phyloP scores from a whole-genome alignment of 37 sponge, comb jelly and placozoan genomes.

The Lycopodina hypogea region DNA sequence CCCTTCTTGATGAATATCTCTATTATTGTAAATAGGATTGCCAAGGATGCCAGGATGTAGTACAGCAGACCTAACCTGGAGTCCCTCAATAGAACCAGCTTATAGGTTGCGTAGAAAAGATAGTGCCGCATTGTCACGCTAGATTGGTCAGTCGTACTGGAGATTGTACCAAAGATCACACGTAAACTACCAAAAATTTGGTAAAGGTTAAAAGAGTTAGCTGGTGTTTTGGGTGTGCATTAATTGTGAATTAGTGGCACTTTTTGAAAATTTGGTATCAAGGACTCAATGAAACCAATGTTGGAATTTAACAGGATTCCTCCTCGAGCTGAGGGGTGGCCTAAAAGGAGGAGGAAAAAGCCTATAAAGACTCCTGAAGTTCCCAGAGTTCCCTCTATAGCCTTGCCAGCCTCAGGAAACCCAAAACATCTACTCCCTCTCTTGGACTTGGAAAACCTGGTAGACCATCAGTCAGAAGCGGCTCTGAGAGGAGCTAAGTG shows the following conservation, averaged over 20 bases:
- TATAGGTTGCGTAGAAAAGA: conserved; percentile 76
- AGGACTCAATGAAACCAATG: conserved; percentile 35
- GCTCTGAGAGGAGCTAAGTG: background rate
- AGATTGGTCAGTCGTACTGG: background rate
- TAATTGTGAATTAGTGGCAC: conserved; percentile 11
- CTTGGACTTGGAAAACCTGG: background rate
- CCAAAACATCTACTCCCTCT: background rate
- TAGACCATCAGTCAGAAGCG: background rate
- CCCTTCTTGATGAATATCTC: conserved; percentile 74
- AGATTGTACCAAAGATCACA: background rate
- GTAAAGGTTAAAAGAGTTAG: too few species aligned
- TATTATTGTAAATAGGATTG: conserved; percentile 59
- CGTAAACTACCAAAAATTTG: too few species aligned
- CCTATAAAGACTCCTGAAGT: conserved; percentile 27
- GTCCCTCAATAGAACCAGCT: conserved; percentile 76
- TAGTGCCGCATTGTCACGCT: background rate
- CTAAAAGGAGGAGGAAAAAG: conserved; percentile 19
- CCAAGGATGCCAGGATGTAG: conserved; percentile 55
- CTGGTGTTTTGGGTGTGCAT: too few species aligned
- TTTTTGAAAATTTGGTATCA: background rate
- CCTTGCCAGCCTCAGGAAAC: background rate
- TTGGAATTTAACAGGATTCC: conserved; percentile 32
- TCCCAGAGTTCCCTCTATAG: conserved; percentile 23
- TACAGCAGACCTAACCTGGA: conserved; percentile 71
- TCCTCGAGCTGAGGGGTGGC: background rate